Evolutionary conservation across 1,140 invertebrate genomes (phyloP), one percentile per base, ranked within the genome.

Genomic region (Neuroterus valhalla): DNA sequence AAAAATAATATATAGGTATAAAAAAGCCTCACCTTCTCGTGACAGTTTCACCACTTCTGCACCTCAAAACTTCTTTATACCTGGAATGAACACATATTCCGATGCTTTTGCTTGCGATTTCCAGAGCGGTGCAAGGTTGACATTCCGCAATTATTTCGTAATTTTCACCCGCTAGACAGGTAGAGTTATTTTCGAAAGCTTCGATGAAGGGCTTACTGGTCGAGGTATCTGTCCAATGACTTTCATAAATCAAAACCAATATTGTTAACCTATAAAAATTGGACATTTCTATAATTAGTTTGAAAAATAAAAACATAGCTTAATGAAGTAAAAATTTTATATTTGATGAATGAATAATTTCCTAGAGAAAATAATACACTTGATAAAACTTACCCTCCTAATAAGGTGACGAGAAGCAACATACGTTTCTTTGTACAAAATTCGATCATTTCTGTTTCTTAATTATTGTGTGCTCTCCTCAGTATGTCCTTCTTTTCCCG

Each of bases 91-190:
- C 89, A 85, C 95, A 96, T n/a, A 93, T 92, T 50, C 92, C 91
- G 10, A 94, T 90, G 81, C 92, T 94, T 88, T 93, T 91, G 79
- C 94, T 95, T 10, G 92, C 92, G 75, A 95, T 92, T 89, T 95
- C 94, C 87, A 94, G 94, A 67, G 93, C 93, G 83, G 94, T 93
- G 86, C 96, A 97, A 11, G 94, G 94, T 90, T 95, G 94, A 84
- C 95, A 96, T 86, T 95, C 93, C 74, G 92, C 92, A 17, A 95
- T 89, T 38, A 96, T 88, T 69, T 92, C 91, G 80, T 92, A 95
- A 17, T 92, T 89, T 85, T 96, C 94, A 80, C 92, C 92, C 23
- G 92, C 88, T 90, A 93, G 93, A 86, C 95, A 96, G 26, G 93
- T 94, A 2, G 94, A 94, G 85, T 94, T 95, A 71, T 94, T 94